phyloP scores from a whole-genome alignment of 2,888 invertebrate species.

The Zaprionus lineosus region DNA sequence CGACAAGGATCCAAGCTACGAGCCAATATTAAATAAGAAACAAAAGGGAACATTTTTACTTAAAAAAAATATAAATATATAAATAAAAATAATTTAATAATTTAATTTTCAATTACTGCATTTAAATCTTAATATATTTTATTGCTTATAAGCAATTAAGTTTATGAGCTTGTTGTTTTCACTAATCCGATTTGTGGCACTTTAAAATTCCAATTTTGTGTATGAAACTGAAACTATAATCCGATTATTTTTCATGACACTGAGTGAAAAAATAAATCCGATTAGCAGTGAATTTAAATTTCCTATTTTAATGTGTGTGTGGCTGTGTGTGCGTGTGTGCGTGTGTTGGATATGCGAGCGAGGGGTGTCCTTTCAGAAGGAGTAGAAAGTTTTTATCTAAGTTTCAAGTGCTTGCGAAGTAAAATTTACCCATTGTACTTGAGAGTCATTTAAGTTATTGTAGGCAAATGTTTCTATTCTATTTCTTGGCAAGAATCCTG shows the following conservation, averaged over 20 bases:
- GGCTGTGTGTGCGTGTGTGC: too few relatives aligned
- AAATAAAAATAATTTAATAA: too few relatives aligned
- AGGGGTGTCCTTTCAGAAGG: neutral
- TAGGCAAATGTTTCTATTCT: slow-evolving; percentile 9
- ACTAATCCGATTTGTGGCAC: slow-evolving; percentile 16
- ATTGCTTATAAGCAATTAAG: neutral
- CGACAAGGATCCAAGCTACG: too few relatives aligned
- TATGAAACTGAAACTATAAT: slow-evolving; percentile 20
- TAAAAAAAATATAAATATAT: too few relatives aligned
- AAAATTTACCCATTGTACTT: slow-evolving; percentile 25
- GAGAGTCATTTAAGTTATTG: slow-evolving; percentile 19
- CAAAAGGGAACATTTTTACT: too few relatives aligned
- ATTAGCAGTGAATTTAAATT: slow-evolving; percentile 30
- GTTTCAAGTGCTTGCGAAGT: too few relatives aligned
- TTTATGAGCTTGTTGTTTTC: slow-evolving; percentile 15
- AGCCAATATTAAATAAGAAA: too few relatives aligned
- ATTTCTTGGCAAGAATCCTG: slow-evolving; percentile 9
- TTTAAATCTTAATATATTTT: neutral
- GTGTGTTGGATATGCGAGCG: too few relatives aligned
- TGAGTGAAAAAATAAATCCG: slow-evolving; percentile 34
- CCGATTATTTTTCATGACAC: slow-evolving; percentile 42
- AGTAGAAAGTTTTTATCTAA: neutral
- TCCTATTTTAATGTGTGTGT: neutral
- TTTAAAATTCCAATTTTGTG: slow-evolving; percentile 3
- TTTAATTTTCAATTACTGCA: too few relatives aligned